phyloP scores from a whole-genome alignment of 2,888 invertebrate species.

The Mythimna lalbum region DNA sequence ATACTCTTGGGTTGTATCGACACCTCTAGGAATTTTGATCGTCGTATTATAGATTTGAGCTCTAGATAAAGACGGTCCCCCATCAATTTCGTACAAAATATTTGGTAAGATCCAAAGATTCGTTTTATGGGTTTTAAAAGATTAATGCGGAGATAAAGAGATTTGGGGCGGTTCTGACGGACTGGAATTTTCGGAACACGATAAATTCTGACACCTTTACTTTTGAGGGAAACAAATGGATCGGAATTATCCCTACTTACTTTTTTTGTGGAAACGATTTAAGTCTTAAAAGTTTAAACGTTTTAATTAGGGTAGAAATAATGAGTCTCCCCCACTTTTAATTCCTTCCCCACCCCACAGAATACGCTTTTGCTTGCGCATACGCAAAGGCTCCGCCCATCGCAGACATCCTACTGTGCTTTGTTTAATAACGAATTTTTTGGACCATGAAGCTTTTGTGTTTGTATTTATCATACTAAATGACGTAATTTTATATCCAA shows the following conservation, averaged over 20 bases:
- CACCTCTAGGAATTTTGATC: constrained; percentile 90
- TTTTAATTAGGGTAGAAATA: constrained; percentile 64
- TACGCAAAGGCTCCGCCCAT: constrained; percentile 81
- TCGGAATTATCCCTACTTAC: constrained; percentile 47
- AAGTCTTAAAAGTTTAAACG: constrained; percentile 55
- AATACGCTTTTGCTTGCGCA: constrained; percentile 69
- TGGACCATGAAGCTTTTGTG: constrained; percentile 74
- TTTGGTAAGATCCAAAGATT: constrained; percentile 88
- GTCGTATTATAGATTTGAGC: constrained; percentile 81
- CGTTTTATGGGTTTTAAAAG: constrained; percentile 87
- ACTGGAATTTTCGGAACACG: constrained; percentile 79
- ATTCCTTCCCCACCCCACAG: constrained; percentile 64
- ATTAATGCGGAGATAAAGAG: constrained; percentile 88
- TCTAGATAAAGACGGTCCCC: constrained; percentile 84
- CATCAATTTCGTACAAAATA: constrained; percentile 90
- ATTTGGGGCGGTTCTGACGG: constrained; percentile 82
- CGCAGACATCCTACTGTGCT: constrained; percentile 78
- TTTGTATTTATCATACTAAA: constrained; percentile 50
- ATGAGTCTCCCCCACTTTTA: constrained; percentile 64
- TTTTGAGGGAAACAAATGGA: constrained; percentile 63
- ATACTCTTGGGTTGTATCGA: constrained; percentile 86
- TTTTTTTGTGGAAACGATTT: constrained; percentile 50
- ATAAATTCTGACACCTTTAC: constrained; percentile 85
- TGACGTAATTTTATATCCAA: constrained; percentile 48
- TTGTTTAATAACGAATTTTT: constrained; percentile 77